A percentile compares a stretch with the other conserved stretches of the same genome.
These are phyloP conservation scores for Trachelus tabidus DNA, from an alignment of 2,888 invertebrate species.

Conservation along the genomic window DNA sequence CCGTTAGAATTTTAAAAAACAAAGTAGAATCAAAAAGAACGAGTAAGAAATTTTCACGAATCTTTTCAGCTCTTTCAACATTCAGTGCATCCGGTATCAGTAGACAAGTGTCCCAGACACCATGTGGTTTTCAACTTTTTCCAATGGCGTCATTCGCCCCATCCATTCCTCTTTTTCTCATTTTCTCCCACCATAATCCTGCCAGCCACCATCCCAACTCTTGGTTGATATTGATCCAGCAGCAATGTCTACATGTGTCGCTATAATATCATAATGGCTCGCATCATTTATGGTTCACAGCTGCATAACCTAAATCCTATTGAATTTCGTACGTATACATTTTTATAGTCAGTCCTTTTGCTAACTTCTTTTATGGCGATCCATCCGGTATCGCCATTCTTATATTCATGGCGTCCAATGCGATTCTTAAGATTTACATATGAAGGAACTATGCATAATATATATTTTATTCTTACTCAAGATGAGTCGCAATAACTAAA, in stretches of 20 bases:
- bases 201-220: not conserved
- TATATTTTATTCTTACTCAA: not conserved
- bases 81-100: not conserved
- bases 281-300: not conserved
- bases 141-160: not conserved
- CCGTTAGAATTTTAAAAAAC: not conserved
- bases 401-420: not conserved
- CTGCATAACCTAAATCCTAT: not conserved
- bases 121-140: not conserved
- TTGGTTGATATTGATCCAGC: not conserved
- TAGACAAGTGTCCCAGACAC: not conserved
- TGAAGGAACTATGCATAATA: not conserved
- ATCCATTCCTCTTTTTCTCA: not conserved
- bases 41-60: not conserved
- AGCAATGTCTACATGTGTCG: not conserved
- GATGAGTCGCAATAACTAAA: not conserved
- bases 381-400: not conserved
- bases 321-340: not conserved
- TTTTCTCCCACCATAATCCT: not conserved
- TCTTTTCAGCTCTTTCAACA: not conserved
- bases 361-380: not conserved
- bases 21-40: not conserved
- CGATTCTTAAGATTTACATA: not conserved
- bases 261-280: not conserved
- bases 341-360: not conserved